Evolutionary conservation across 2,888 invertebrate genomes (phyloP), one percentile per base, ranked within the genome.

Genomic region (Meganola albula): DNA sequence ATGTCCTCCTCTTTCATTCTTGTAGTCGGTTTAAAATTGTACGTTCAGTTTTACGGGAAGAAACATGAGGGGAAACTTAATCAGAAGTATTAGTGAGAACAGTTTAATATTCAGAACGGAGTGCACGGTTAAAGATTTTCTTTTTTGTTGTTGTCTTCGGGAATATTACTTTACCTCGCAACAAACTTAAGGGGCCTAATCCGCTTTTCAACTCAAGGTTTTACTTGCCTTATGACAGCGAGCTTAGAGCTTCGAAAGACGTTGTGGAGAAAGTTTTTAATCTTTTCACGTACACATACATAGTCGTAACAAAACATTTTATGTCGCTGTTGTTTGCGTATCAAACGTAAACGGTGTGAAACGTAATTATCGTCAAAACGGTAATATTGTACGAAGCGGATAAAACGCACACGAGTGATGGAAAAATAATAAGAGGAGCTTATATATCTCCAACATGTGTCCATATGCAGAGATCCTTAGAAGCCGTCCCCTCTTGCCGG

Each of bases 151-250:
- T 73, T 74, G 66, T 73, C 61, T 64, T 63, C 63, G 58, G 63
- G 68, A 74, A 76, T 77, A 78, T 77, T 76, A 73, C 74, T 73
- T 74, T 73, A 74, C 74, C 72, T 75, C 68, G 65, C 70, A 73
- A 76, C 74, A 77, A 79, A 80, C 77, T 80, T 79, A 73, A 74
- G 71, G 71, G 69, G 64, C 74, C 68, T 79, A 79, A 80, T 80
- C 80, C 77, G 72, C 79, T 77, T 78, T 77, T 67, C 68, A 71
- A 79, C 72, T 76, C 68, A 53, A 72, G 73, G 76, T 76, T 75
- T 74, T 73, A 71, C 74, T 75, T 74, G 69, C 70, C 74, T 75
- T 80, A 79, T 80, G 78, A 80, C 77, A 78, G 72, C 58, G 65
- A 69, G 71, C 73, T 73, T 69, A 71, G 61, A 69, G 71, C 70